Base-by-base conservation (phyloP, 2,888 invertebrate genomes). In the Eristalis tenax region DNA sequence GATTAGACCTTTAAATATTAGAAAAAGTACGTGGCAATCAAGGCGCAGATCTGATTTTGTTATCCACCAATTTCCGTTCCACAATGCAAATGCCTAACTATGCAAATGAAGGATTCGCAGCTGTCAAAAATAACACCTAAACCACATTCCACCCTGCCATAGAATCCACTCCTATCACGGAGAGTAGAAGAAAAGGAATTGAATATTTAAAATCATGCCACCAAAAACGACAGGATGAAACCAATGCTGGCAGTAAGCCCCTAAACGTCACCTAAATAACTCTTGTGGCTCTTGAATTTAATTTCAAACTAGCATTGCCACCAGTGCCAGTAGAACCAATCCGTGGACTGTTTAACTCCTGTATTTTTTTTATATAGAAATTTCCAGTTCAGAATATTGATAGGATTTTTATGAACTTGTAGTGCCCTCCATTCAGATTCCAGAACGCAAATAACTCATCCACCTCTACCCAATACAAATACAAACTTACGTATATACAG, bases 401-500 rank as follows among this genome's bases (percentile, higher is more conserved):
- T 87, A 87, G 83, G 76, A 87, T 87, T 87, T 87, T 87, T 87
- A 87, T 87, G 87, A 87, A 83, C 83, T 87, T 87, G 79, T 75
- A 73, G 76, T 73, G 79, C 18, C 70, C 71, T 50, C 70, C 57
- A 61, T 59, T 56, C 64, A 70, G 59, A 38, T 56, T 68, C 64
- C 82, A 81, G 61, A 73, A 79, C 66, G 79, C 79, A 87, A 83
- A 87, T 87, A 87, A 87, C 83, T 87, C 87, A 87, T 87, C 83
- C 68, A 28, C 70, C 83, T 83, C 70, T 57, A 71, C 15, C 65
- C 56, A 68, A 59, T 70, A 59, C 56, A 70, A 63, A 74, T 22
- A 26, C 56, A 69, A 56, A 68, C 64, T 50, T 43, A 68, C 38
- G 64, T 57, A 73, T 59, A 43, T 18, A 22, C 8, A 65, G n/a